A percentile compares a stretch with the other conserved stretches of the same genome.
Evolutionary conservation across 1,140 invertebrate genomes (phyloP).

Genomic region (Meteorus sp.): DNA sequence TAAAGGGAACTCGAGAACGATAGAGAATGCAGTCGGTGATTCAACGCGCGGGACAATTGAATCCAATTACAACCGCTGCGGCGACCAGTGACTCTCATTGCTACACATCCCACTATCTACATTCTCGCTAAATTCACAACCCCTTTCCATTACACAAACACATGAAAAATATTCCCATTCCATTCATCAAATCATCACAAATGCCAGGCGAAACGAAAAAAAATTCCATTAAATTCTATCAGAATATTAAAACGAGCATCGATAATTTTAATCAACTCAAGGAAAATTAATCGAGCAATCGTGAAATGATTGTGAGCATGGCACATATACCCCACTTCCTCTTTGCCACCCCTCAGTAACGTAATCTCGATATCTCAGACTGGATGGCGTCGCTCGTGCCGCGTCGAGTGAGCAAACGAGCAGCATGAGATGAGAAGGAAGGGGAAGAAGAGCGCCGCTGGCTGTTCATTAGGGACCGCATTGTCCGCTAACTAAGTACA

Average conservation of each 20-base stretch:
- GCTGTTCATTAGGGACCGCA: constrained; percentile 60
- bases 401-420: background rate
- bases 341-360: too few species aligned
- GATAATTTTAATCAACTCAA: too few species aligned
- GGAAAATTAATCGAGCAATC: too few species aligned
- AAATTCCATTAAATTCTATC: too few species aligned
- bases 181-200: too few species aligned
- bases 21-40: constrained; percentile 54
- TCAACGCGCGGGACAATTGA: constrained; percentile 60
- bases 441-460: constrained; percentile 49
- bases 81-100: constrained; percentile 43
- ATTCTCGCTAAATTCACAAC: background rate
- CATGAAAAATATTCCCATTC: too few species aligned
- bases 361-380: constrained; percentile 53
- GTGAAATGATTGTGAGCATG: too few species aligned
- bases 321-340: too few species aligned
- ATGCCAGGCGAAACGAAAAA: too few species aligned
- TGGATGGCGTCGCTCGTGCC: constrained; percentile 36
- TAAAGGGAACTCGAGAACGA: too few species aligned
- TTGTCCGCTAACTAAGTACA: constrained; percentile 61
- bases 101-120: background rate
- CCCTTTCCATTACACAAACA: background rate
- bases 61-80: constrained; percentile 57
- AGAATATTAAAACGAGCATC: too few species aligned
- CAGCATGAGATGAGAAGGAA: constrained; percentile 3